Evolutionary conservation across 2,113 vertebrate species (phyloP).

Genomic region (Corythornis vintsioides): DNA sequence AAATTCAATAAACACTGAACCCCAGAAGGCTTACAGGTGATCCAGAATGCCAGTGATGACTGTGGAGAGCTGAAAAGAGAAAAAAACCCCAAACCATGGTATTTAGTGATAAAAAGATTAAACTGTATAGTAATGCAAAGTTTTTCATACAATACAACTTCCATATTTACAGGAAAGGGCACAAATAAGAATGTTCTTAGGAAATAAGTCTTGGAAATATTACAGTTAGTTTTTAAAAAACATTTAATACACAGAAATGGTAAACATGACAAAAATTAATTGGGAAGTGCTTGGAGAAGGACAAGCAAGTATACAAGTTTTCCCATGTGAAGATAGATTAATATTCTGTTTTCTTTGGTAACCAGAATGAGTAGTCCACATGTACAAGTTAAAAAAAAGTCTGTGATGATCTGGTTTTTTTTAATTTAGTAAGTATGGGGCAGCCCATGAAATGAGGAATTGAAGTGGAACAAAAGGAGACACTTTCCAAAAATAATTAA

Average conservation of each 20-base stretch:
- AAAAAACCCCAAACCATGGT: neutral
- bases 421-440: neutral
- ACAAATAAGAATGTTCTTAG: neutral
- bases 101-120: neutral
- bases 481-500: neutral
- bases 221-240: no score
- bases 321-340: neutral
- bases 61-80: neutral
- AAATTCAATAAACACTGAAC: neutral
- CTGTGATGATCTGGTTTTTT: neutral
- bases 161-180: rapidly evolving
- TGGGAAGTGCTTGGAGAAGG: neutral
- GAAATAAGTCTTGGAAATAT: neutral
- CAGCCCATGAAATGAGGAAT: no score
- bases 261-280: no score
- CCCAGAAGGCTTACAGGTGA: neutral
- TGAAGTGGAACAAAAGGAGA: neutral
- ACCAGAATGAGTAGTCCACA: neutral
- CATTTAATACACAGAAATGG: neutral
- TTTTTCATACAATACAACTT: neutral
- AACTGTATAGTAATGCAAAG: neutral
- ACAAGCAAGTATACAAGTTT: neutral
- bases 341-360: neutral
- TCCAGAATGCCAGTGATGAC: neutral
- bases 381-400: neutral